Conservation (phyloP, 2,113 vertebrate genomes). For the Trichechus manatus region DNA sequence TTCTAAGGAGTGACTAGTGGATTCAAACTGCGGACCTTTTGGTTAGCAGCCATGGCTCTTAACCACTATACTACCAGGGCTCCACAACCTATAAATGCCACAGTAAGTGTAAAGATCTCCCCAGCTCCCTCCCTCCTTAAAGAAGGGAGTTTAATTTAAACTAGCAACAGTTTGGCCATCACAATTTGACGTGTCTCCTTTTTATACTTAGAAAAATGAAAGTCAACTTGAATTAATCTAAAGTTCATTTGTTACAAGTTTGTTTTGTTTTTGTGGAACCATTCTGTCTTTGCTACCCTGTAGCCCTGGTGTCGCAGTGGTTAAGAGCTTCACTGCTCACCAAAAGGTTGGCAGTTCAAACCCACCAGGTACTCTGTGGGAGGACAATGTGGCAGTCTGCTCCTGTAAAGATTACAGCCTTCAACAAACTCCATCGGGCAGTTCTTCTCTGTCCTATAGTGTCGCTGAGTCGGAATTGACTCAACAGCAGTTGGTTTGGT, state of each 20-base stretch:
- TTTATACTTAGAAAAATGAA: slow-evolving; percentile 1
- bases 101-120: neutral
- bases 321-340: neutral
- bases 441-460: neutral
- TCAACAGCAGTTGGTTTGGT: neutral
- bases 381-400: neutral
- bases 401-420: neutral
- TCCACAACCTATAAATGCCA: neutral
- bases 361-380: neutral
- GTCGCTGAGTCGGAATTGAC: neutral
- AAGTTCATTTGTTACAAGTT: neutral
- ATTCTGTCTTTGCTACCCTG: neutral
- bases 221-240: neutral
- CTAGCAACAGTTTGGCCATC: neutral
- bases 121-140: neutral
- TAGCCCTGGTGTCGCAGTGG: neutral
- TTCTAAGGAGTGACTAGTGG: too few species aligned
- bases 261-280: neutral
- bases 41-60: too few species aligned
- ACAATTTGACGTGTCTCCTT: neutral
- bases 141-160: slow-evolving; percentile 30
- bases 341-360: neutral
- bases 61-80: too few species aligned
- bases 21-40: too few species aligned
- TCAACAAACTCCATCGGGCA: neutral